These are phyloP conservation scores for Drosophila colorata DNA, from an alignment of 2,888 invertebrate genomes.

Conservation along the genomic window DNA sequence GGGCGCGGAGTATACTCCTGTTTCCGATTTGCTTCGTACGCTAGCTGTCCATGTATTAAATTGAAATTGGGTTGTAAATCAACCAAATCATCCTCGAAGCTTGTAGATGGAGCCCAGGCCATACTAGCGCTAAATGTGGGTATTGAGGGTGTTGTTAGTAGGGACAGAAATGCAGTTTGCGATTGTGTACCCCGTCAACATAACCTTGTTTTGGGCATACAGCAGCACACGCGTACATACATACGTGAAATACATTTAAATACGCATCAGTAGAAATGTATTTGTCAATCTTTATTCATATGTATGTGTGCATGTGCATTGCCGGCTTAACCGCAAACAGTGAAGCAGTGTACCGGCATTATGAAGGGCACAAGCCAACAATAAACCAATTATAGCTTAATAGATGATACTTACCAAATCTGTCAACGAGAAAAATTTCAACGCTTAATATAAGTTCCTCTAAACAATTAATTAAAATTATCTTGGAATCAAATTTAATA, in stretches of 20 bases:
- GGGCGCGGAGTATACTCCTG: conserved; percentile 37
- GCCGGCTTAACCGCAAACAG: conserved; percentile 22
- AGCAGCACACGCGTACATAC: conserved; percentile 21
- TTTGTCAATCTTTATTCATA: neutral
- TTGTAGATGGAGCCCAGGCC: conserved; percentile 76
- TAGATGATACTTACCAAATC: conserved; percentile 15
- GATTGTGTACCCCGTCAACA: conserved; percentile 26
- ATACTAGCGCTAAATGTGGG: conserved; percentile 45
- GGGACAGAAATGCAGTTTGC: conserved; percentile 5
- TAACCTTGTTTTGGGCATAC: conserved; percentile 45
- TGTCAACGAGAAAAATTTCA: neutral
- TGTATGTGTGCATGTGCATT: conserved; percentile 14
- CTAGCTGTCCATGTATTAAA: conserved; percentile 73
- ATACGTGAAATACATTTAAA: neutral
- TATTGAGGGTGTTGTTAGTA: conserved; percentile 24
- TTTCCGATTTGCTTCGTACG: conserved; percentile 49
- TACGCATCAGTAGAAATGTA: neutral
- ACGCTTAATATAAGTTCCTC: neutral
- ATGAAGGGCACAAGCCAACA: neutral
- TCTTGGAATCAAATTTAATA: conserved; percentile 10
- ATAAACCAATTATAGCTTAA: conserved; percentile 2
- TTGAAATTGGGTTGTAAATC: conserved; percentile 77
- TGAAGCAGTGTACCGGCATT: neutral
- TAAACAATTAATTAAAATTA: neutral
- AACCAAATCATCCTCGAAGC: conserved; percentile 82